Evolutionary conservation across 2,888 invertebrate species (phyloP).

Genomic region (Drosophila prostipennis): DNA sequence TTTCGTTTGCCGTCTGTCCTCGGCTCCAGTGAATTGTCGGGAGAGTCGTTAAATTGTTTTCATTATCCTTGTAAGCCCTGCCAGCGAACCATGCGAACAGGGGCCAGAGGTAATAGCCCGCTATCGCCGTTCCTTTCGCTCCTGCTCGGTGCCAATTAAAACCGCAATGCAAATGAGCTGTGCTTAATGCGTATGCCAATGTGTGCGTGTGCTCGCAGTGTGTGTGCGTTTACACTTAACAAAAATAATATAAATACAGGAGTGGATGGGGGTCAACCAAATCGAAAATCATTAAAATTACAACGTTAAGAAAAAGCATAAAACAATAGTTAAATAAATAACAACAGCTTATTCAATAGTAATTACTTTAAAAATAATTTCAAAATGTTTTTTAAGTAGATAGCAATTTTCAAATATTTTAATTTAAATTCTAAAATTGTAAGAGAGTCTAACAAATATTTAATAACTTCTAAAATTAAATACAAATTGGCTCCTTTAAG

Average conservation of each 20-base stretch:
- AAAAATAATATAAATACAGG: neutral
- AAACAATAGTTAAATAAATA: too few species aligned
- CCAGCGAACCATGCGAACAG: constrained; percentile 29
- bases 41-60: constrained; percentile 80
- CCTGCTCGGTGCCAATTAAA: constrained; percentile 66
- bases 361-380: too few species aligned
- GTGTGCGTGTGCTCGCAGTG: constrained; percentile 17
- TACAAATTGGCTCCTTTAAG: too few species aligned
- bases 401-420: too few species aligned
- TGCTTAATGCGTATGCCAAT: constrained; percentile 61
- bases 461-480: too few species aligned
- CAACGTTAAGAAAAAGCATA: too few species aligned
- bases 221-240: constrained; percentile 5
- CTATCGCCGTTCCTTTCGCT: neutral
- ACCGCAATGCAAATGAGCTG: constrained; percentile 78
- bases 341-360: too few species aligned
- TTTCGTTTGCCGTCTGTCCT: constrained; percentile 39
- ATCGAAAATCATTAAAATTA: too few species aligned
- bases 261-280: too few species aligned
- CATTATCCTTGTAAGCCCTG: constrained; percentile 76
- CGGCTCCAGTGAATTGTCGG: constrained; percentile 59
- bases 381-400: too few species aligned
- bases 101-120: constrained; percentile 36
- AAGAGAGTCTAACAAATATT: too few species aligned
- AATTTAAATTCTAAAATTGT: too few species aligned